phyloP scores from a whole-genome alignment of 2,888 invertebrate species.

The Iphiclides podalirius region DNA sequence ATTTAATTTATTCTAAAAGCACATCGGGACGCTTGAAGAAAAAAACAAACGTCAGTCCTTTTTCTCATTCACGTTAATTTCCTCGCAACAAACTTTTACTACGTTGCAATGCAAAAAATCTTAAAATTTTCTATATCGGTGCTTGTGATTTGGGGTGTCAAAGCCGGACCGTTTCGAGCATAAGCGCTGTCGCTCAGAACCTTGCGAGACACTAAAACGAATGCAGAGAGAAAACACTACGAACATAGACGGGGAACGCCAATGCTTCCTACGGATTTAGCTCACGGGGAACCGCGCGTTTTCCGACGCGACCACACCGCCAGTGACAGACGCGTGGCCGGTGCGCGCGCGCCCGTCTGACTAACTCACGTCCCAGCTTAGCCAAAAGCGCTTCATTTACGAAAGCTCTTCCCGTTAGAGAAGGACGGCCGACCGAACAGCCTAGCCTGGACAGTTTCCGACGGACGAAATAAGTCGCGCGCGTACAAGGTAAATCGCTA shows the following conservation, averaged over 20 bases:
- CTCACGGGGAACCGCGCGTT: slow-evolving; percentile 29
- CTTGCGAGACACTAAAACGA: slow-evolving; percentile 26
- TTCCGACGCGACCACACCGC: slow-evolving; percentile 21
- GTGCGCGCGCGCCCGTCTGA: slow-evolving; percentile 69
- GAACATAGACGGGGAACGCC: slow-evolving; percentile 36
- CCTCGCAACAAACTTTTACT: too few species aligned
- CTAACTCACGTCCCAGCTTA: slow-evolving; percentile 52
- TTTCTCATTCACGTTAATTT: too few species aligned
- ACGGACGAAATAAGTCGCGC: too few species aligned
- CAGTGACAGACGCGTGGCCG: slow-evolving; percentile 49
- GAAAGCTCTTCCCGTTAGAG: slow-evolving; percentile 62
- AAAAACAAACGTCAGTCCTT: slow-evolving; percentile 17
- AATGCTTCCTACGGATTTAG: slow-evolving; percentile 42
- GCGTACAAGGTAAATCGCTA: too few species aligned
- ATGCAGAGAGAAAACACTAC: slow-evolving; percentile 38
- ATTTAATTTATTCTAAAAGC: slow-evolving; percentile 42
- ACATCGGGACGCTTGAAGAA: slow-evolving; percentile 27
- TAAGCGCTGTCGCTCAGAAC: slow-evolving; percentile 43
- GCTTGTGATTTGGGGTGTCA: too few species aligned
- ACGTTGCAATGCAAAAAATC: too few species aligned
- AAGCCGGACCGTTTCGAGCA: too few species aligned
- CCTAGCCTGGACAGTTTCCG: too few species aligned
- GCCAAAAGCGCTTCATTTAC: slow-evolving; percentile 52
- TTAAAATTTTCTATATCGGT: too few species aligned
- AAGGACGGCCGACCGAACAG: slow-evolving; percentile 40